Base-by-base conservation (phyloP, 2,113 vertebrate genomes). In the Numenius arquata region DNA sequence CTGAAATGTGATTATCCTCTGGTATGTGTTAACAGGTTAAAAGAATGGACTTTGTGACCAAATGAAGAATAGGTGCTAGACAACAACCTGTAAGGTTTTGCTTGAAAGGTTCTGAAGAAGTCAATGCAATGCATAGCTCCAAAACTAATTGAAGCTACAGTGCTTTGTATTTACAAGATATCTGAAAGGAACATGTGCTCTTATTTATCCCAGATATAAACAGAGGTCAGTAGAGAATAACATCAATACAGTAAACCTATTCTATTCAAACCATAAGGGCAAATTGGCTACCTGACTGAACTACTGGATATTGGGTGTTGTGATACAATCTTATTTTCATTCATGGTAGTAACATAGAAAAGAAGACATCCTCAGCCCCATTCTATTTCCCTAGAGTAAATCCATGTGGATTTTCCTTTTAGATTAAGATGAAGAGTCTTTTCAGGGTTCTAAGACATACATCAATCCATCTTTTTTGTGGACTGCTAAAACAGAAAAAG, bases 191-290 rank as follows among this genome's bases (percentile, higher is more conserved):
- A 80, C 62, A 66, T 26, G 52, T 62, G 40, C 32, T 80, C 58
- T 84, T 74, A 75, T 80, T 93, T 91, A 88, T 81, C 67, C 34
- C 26, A 81, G 85, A 80, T 72, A 88, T 80, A 93, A 95, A 72
- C 19, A 88, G 58, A 88, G 43, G 19, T 81, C 59, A 72, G 68
- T 76, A 72, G 26, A 85, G 63, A 80, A 76, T 62, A 90, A 83
- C 3, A 4, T 58, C 53, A 85, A n/a, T 73, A 79, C 18, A 93
- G 55, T 68, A 95, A 90, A 72, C 7, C 36, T 93, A 62, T 58
- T 72, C 52, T 72, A 67, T 72, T 47, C 58, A 91, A 93, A 85
- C 25, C 15, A 14, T 67, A 77, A 85, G 62, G 73, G 18, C 32
- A 93, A 95, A 84, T 29, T 88, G 40, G 58, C 30, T 85, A 26